Percentiles rank a stretch among this genome's conserved stretches.
Evolutionary conservation across 2,888 invertebrate species (phyloP).

Genomic region (Sinohyriopsis cumingii): DNA sequence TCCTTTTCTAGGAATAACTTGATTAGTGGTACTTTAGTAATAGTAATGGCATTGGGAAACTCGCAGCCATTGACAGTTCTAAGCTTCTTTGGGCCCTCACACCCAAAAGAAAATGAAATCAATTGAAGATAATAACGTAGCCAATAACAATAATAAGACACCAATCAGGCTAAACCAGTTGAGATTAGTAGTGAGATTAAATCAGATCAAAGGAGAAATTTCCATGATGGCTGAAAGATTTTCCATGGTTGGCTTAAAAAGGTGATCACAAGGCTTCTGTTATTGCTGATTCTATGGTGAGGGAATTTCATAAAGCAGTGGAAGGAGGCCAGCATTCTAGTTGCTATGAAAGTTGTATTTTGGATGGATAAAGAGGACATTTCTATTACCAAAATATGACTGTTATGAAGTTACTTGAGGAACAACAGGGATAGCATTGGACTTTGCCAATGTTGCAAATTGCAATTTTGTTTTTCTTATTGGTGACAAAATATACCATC

Average conservation of each 20-base stretch:
- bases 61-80: no score
- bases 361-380: slow-evolving; percentile 15
- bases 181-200: no score
- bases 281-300: slow-evolving; percentile 5
- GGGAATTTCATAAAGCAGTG: slow-evolving; percentile 4
- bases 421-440: not conserved
- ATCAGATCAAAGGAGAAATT: no score
- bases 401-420: slow-evolving; percentile 2
- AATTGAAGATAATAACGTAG: no score
- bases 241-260: slow-evolving; percentile 10
- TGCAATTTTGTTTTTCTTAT: not conserved
- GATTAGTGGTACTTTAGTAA: no score
- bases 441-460: slow-evolving; percentile 6
- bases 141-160: no score
- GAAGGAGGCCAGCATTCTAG: slow-evolving; percentile 6
- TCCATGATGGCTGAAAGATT: not conserved
- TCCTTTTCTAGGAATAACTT: no score
- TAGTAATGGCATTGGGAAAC: no score
- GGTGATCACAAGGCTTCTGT: slow-evolving; percentile 13
- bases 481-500: no score
- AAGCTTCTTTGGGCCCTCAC: no score
- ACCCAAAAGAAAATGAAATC: no score
- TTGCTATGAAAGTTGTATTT: slow-evolving; percentile 13
- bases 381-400: slow-evolving; percentile 9
- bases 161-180: no score